Evolutionary conservation across 2,888 invertebrate species (phyloP), one percentile per base, ranked within the genome.

Genomic region (Tubulanus polymorphus): DNA sequence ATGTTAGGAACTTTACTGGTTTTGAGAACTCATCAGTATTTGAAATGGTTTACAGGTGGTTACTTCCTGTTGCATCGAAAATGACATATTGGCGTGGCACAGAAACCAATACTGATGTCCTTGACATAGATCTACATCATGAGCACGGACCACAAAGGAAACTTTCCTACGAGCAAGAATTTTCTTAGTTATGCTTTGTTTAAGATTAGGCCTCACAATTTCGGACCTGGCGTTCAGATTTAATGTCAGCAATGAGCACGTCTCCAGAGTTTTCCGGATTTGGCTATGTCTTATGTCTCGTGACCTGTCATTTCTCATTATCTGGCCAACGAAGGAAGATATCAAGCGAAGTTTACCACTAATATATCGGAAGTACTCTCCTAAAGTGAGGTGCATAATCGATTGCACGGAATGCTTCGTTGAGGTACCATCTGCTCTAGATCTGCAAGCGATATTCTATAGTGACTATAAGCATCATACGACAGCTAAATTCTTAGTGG

Each of bases 401-500:
- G 41, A 41, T 41, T 41, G 41, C 15, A 20, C 41, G 15, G 41
- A 41, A 15, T 8, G 18, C 6, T 63, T 62, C 29, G 59, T 62
- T 37, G 57, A 63, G 32, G 56, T 53, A 27, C 63, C 63, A 25
- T 49, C 57, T 15, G 56, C 64, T 37, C 32, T 61, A 2, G 30
- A 46, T 6, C 46, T 62, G 15, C 62, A 62, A 28, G 15, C 37
- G 0, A 46, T 48, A 5, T 61, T 61, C n/a, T 64, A 58, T 62
- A 58, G 59, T 35, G 59, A 63, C 27, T 63, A 63, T 48, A 66
- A 66, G 49, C 60, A 66, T 29, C 62, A 63, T 52, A 64, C 64
- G 51, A 66, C 65, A 12, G 20, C 56, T 1, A 66, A 65, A 48
- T 23, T 59, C 15, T 35, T 66, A 2, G 53, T 64, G 35, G 54